phyloP scores from a whole-genome alignment of 2,888 invertebrate species.

The Oscheius sp. region DNA sequence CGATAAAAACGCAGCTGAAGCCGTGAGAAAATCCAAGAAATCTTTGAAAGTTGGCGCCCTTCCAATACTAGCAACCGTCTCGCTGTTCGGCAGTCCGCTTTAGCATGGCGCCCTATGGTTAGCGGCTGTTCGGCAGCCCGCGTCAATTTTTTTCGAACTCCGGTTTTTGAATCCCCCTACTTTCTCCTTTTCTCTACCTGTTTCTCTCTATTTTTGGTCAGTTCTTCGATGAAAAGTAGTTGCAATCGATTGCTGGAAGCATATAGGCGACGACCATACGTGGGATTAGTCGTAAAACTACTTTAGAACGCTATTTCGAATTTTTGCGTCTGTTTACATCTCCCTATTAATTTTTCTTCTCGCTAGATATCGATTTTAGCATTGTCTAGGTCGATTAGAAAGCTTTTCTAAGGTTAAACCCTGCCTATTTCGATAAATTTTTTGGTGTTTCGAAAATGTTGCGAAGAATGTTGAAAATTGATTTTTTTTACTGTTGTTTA shows the following conservation, averaged over 20 bases:
- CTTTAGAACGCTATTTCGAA: too few relatives aligned
- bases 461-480: background rate
- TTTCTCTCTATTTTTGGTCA: conserved; percentile 1
- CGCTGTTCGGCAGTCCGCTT: background rate
- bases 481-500: background rate
- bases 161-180: background rate
- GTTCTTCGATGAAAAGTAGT: background rate
- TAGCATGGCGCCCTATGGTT: background rate
- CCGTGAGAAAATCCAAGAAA: background rate
- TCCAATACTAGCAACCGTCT: background rate
- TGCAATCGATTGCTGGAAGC: background rate
- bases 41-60: background rate
- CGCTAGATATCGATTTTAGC: background rate
- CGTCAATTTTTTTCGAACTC: background rate
- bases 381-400: background rate
- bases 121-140: conserved; percentile 22
- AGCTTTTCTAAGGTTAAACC: background rate
- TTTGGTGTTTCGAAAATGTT: too few relatives aligned
- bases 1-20: background rate
- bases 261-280: too few relatives aligned
- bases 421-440: background rate
- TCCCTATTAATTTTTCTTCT: background rate
- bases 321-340: background rate
- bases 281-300: too few relatives aligned
- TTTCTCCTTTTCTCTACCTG: background rate